These are phyloP conservation scores for Ciconia maguari DNA, from an alignment of 2,113 vertebrate genomes.

Conservation along the genomic window DNA sequence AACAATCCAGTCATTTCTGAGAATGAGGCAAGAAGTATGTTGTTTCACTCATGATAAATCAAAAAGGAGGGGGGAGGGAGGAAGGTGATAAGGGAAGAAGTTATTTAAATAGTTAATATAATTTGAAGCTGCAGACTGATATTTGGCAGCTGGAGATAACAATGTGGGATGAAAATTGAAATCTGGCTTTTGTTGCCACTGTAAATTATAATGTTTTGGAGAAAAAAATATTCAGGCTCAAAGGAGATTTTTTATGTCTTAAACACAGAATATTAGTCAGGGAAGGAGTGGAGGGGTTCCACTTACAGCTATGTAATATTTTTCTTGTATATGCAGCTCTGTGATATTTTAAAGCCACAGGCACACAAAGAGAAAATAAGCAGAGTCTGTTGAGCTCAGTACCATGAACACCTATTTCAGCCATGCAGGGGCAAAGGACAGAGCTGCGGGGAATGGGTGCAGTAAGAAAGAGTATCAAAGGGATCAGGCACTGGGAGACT, in stretches of 20 bases:
- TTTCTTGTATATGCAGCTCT: background rate
- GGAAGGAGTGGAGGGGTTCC: background rate
- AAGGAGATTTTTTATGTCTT: background rate
- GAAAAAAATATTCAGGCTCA: background rate
- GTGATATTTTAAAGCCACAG: background rate
- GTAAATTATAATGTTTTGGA: background rate
- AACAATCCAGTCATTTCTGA: background rate
- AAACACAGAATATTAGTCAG: background rate
- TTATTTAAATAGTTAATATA: background rate
- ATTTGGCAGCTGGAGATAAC: background rate
- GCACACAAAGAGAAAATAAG: background rate
- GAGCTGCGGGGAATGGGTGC: accelerated
- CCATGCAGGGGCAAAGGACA: background rate
- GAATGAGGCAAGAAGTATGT: background rate
- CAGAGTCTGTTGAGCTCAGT: background rate
- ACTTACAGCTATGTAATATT: background rate
- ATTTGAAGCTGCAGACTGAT: slow-evolving; percentile 34
- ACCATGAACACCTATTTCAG: background rate
- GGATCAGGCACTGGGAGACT: background rate
- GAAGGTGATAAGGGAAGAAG: background rate
- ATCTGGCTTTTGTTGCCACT: background rate
- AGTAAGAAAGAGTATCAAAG: background rate
- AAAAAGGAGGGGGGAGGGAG: background rate
- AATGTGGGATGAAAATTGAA: background rate
- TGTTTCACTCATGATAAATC: background rate